Evolutionary conservation across 2,113 vertebrate genomes (phyloP).

Genomic region (Excalfactoria chinensis): DNA sequence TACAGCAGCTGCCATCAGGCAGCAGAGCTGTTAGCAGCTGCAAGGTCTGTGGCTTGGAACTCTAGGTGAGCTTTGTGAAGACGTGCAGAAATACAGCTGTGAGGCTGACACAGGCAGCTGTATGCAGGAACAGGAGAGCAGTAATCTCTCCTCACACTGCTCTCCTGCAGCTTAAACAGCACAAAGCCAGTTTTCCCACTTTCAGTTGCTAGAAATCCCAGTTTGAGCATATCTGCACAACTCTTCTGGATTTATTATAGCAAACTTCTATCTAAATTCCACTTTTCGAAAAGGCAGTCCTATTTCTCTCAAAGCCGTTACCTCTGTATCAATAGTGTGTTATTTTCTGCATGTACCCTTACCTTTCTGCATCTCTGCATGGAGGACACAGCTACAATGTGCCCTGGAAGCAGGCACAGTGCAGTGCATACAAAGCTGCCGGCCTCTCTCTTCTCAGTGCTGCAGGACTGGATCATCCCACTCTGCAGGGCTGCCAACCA

Average conservation of each 20-base stretch:
- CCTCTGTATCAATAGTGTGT: background rate
- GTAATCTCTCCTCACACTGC: background rate
- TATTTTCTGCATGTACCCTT: background rate
- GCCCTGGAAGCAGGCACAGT: background rate
- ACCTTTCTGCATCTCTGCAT: background rate
- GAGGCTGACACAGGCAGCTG: background rate
- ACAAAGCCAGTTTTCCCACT: background rate
- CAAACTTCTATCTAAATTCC: background rate
- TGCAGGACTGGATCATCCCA: background rate
- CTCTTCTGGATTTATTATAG: background rate
- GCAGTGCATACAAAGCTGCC: background rate
- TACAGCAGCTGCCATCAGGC: conserved; percentile 46
- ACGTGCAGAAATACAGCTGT: conserved; percentile 50
- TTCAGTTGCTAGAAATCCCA: background rate
- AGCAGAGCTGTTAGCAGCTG: conserved; percentile 42
- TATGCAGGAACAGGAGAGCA: background rate
- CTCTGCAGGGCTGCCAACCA: rapidly evolving
- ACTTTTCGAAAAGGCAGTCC: background rate
- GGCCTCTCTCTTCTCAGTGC: background rate
- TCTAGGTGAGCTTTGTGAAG: conserved; percentile 44
- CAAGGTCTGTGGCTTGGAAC: background rate
- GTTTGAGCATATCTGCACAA: background rate
- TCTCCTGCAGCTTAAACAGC: background rate
- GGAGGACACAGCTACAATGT: background rate
- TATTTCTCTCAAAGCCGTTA: background rate